Percentiles rank a stretch among this genome's conserved stretches.
phyloP scores from a whole-genome alignment of 2,888 invertebrate genomes.

The Pseudanteris insignis region DNA sequence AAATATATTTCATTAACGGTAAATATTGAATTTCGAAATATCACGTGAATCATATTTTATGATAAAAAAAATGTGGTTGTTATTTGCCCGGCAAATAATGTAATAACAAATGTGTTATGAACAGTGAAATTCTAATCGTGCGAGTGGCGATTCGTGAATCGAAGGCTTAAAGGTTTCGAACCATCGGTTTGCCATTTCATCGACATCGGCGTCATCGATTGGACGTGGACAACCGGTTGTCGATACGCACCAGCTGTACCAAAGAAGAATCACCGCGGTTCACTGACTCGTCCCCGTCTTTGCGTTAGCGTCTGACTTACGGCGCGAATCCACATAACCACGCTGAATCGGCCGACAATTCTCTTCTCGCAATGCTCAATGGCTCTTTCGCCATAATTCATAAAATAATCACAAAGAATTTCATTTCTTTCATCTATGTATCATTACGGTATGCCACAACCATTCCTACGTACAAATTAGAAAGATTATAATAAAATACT shows the following conservation, averaged over 20 bases:
- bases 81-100: no score
- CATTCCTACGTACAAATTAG: not conserved
- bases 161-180: conserved; percentile 35
- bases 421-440: no score
- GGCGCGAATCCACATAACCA: conserved; percentile 30
- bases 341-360: conserved; percentile 12
- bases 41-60: no score
- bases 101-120: conserved; percentile 37
- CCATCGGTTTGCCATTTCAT: conserved; percentile 35
- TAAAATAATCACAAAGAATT: not conserved
- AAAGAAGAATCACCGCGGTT: conserved; percentile 43
- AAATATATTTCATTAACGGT: no score
- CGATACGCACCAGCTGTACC: conserved; percentile 44
- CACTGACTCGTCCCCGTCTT: conserved; percentile 37
- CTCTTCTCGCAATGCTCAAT: conserved; percentile 2
- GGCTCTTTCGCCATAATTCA: not conserved
- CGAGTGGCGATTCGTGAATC: conserved; percentile 33
- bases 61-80: no score
- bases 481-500: no score
- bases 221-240: conserved; percentile 44
- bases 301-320: conserved; percentile 34
- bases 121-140: conserved; percentile 30
- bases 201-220: conserved; percentile 26
- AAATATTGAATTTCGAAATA: no score
- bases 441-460: no score